These are phyloP conservation scores for Pelmatolapia mariae DNA, from an alignment of 2,113 vertebrate genomes.

Conservation along the genomic window DNA sequence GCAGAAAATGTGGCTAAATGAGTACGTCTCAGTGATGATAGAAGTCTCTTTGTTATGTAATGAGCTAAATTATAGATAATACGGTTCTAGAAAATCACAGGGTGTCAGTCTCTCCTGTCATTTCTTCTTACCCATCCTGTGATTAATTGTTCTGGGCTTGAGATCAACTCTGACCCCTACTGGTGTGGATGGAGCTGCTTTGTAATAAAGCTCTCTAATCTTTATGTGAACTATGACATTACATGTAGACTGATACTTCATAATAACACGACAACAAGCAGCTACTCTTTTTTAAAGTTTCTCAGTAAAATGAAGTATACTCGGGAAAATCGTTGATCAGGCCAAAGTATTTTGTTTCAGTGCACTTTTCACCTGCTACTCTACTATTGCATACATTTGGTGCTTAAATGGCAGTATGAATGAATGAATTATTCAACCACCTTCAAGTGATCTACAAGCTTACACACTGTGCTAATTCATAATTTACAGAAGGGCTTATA, in stretches of 20 bases:
- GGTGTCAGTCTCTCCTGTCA: constrained; percentile 67
- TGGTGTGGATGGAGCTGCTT: constrained; percentile 19
- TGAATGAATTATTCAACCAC: constrained; percentile 14
- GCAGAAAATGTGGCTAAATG: background rate
- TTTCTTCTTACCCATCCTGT: constrained; percentile 41
- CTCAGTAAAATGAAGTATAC: background rate
- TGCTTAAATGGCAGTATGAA: background rate
- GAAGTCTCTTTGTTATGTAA: constrained; percentile 57
- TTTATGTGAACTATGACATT: background rate
- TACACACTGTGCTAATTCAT: background rate
- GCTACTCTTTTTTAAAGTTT: background rate
- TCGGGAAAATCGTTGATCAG: background rate
- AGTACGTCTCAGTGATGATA: constrained; percentile 30
- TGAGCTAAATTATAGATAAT: constrained; percentile 72
- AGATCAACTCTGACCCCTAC: constrained; percentile 49
- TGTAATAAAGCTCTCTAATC: background rate
- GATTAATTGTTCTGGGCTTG: constrained; percentile 59
- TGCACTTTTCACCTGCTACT: background rate
- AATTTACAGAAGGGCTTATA: background rate
- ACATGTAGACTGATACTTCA: background rate
- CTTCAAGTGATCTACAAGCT: constrained; percentile 3
- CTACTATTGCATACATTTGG: background rate
- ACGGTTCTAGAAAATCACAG: constrained; percentile 66
- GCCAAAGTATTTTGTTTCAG: background rate
- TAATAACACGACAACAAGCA: background rate